Evolutionary conservation across 2,113 vertebrate species (phyloP).

Genomic region (Trachemys scripta): DNA sequence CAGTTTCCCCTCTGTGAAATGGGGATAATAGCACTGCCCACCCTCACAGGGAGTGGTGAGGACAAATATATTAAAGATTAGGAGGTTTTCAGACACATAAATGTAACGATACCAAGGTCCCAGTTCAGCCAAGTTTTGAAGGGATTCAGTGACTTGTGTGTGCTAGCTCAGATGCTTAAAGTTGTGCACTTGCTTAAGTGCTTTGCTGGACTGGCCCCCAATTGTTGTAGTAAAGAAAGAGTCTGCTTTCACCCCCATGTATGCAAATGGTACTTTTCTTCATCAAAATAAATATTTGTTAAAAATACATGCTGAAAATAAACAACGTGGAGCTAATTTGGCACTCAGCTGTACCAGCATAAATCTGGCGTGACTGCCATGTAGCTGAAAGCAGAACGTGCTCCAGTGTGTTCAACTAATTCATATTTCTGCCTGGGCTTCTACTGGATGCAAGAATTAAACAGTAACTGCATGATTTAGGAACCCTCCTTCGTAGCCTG

Average conservation of each 20-base stretch:
- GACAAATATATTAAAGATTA: too few relatives aligned
- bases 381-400: not conserved
- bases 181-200: not conserved
- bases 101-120: not conserved
- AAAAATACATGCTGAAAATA: not conserved
- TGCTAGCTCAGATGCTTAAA: not conserved
- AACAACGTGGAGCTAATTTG: not conserved
- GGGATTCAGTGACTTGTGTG: not conserved
- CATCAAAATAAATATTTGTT: not conserved
- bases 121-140: not conserved
- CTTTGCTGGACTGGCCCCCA: not conserved
- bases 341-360: not conserved
- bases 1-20: not conserved
- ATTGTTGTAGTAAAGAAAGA: not conserved
- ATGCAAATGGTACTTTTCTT: not conserved
- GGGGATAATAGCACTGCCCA: not conserved
- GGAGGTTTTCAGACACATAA: not conserved
- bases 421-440: fast-evolving
- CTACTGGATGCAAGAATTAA: fast-evolving
- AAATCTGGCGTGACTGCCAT: not conserved
- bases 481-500: fast-evolving
- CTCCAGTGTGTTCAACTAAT: fast-evolving
- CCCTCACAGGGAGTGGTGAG: not conserved
- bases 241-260: not conserved
- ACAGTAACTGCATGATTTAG: fast-evolving